Evolutionary conservation across 2,888 invertebrate species (phyloP), one percentile per base, ranked within the genome.

Genomic region (Drosophila barbarae): DNA sequence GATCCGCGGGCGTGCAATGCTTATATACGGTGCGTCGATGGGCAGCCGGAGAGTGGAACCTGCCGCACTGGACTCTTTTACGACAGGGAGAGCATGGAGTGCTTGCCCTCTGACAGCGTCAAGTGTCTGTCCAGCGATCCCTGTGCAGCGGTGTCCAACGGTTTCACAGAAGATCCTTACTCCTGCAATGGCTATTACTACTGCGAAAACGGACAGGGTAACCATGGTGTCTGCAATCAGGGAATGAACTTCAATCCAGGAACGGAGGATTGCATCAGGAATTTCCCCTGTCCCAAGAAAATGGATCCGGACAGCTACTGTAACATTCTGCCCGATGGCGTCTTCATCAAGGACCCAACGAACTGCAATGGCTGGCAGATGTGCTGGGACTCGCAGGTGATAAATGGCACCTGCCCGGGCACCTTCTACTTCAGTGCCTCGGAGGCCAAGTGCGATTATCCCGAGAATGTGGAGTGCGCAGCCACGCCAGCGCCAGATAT

Each of bases 181-280:
- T 74, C 80, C 13, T 88, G 88, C 59, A 84, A 74, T 50, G 76
- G 81, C 0, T 88, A 88, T 46, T 88, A 85, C 42, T 88, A 88
- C 35, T 88, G 87, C 49, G 32, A 10, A 5, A 61, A 79, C 13
- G 88, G 87, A 2, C 32, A 38, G 7, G 87, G 73, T 0, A 39
- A 65, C 0, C 74, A 26, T 0, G 89, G 88, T 3, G 34, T 56
- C 7, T 88, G 88, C 42, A 64, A 53, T 6, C 0, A 58, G 1
- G 86, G 86, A n/a, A 28, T 80, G 44, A 87, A 84, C 55, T 88
- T 51, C 12, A 84, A 85, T 69, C 72, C 84, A 0, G 71, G 65
- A 2, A 87, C 85, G 0, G 47, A 67, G 46, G 70, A 75, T 7
- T 88, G 87, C 38, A 76, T 86, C 10, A 69, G 80, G 0, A 72